Conservation (phyloP, 2,888 invertebrate genomes). For the Acleris literana region DNA sequence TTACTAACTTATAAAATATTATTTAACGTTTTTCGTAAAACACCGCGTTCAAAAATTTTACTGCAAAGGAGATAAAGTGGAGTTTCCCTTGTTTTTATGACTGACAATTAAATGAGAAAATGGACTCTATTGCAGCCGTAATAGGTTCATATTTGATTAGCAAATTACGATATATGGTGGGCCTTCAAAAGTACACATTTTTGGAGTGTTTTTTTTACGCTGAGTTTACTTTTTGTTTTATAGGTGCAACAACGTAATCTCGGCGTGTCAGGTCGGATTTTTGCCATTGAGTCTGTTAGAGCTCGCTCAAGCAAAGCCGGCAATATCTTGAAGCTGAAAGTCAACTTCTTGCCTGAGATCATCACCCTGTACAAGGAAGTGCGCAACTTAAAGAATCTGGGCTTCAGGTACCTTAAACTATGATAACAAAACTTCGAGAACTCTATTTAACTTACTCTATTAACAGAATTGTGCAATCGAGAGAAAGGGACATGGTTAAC, state of each 20-base stretch:
- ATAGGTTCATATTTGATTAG: no score
- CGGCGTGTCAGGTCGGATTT: conserved; percentile 96
- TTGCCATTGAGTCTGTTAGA: conserved; percentile 93
- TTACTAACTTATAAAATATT: neutral
- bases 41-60: no score
- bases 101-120: no score
- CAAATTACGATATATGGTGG: no score
- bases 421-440: neutral
- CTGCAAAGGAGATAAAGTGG: no score
- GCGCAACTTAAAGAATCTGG: conserved; percentile 96
- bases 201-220: neutral
- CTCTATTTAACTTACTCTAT: no score
- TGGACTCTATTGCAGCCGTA: no score
- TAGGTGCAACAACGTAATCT: conserved; percentile 95
- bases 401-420: conserved; percentile 86
- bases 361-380: conserved; percentile 99
- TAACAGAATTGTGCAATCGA: no score
- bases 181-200: no score
- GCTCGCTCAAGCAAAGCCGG: conserved; percentile 90
- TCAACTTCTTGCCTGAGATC: conserved; percentile 98
- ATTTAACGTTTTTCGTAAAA: no score
- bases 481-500: no score
- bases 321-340: conserved; percentile 94
- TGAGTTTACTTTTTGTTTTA: neutral
- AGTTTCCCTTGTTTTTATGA: no score